Conservation (phyloP, 2,797 vertebrate genomes). For the Hirundo rustica region DNA sequence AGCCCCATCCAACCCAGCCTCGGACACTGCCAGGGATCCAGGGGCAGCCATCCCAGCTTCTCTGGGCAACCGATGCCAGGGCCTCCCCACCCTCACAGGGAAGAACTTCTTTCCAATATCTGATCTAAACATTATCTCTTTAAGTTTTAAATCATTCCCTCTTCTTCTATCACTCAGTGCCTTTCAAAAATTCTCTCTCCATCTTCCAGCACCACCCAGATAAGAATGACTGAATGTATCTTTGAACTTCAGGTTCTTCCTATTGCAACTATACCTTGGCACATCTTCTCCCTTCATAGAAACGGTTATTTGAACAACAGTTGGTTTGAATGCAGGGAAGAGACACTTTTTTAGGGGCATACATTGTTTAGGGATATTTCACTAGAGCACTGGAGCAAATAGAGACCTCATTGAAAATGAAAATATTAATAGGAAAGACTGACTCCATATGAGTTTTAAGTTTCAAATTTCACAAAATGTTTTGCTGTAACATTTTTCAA, state of each 20-base stretch:
- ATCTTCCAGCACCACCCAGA: background rate
- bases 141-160: background rate
- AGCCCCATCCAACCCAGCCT: rapidly evolving
- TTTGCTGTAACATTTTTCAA: background rate
- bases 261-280: background rate
- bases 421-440: background rate
- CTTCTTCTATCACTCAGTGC: background rate
- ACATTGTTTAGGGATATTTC: background rate
- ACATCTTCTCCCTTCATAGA: background rate
- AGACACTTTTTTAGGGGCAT: rapidly evolving
- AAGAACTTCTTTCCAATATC: background rate
- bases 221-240: background rate
- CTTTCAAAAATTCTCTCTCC: background rate
- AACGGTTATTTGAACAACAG: background rate
- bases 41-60: background rate
- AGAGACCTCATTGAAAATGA: background rate
- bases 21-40: background rate
- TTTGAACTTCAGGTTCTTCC: background rate
- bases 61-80: background rate
- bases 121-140: background rate
- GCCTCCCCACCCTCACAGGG: background rate
- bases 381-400: background rate
- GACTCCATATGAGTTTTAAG: background rate
- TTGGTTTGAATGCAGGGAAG: background rate
- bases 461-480: constrained; percentile 3